Base-by-base conservation (phyloP, 2,797 vertebrate species). In the Pipistrellus kuhlii region DNA sequence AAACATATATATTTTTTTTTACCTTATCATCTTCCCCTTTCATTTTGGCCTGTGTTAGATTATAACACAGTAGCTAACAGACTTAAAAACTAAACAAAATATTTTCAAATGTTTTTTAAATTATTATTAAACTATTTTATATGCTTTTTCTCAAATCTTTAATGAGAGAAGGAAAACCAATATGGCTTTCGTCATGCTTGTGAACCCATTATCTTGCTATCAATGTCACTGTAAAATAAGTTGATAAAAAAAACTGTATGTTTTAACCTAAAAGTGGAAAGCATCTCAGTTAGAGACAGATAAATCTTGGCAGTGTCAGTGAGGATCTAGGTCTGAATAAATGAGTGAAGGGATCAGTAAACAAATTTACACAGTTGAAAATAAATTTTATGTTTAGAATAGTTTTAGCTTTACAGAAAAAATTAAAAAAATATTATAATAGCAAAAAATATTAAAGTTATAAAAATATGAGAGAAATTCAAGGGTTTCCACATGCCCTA, bases 181-280 rank as follows among this genome's bases (percentile, higher is more conserved):
- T 59, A 91, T 88, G 90, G 46, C 55, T 69, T 97, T 97, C 95
- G 90, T 30, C 46, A 95, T 81, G 38, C 25, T 95, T 96, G 9
- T 91, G 94, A 97, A 97, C 59, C 91, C 93, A 62, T 92, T 97
- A 94, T 97, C 88, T 96, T 97, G 21, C 94, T 96, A 90, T 81
- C 46, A 97, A 32, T 41, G 6, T 87, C 88, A 85, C 84, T 92
- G 41, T 90, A 92, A 98, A 93, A 69, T 91, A 84, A 95, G 46
- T 57, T 92, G 57, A 95, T 88, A 77, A 95, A 97, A 94, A 94
- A 59, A 93, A 20, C 17, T 90, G 0, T 11, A 27, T 15, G 8
- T 93, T 30, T 91, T 66, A 85, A 80, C 21, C 2, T 46, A 57
- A 77, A 4, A 35, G 15, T 55, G 64, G 41, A 93, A 55, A 88